Conservation (phyloP, 1,140 invertebrate species). For the Ctenoplectra terminalis region DNA sequence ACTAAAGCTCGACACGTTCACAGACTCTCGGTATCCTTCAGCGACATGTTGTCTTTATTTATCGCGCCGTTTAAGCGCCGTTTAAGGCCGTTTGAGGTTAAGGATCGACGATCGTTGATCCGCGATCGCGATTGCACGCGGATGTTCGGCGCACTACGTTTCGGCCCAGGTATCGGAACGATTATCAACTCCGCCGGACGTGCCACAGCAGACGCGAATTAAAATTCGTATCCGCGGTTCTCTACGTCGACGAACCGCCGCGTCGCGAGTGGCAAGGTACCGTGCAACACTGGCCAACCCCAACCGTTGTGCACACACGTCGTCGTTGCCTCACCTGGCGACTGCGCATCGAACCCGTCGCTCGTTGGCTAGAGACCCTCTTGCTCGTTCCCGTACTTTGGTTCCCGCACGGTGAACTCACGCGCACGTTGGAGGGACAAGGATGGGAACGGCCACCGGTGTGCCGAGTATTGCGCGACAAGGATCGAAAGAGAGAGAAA, state of each 20-base stretch:
- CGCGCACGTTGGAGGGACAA: not conserved
- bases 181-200: not conserved
- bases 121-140: conserved; percentile 1
- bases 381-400: conserved; percentile 6
- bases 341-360: conserved; percentile 74
- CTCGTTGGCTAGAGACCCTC: conserved; percentile 53
- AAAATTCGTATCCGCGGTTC: conserved; percentile 34
- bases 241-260: conserved; percentile 41
- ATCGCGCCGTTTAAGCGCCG: too few species aligned
- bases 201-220: not conserved
- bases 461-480: not conserved
- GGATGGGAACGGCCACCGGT: not conserved
- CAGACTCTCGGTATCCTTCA: conserved; percentile 13
- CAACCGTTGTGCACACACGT: conserved; percentile 62
- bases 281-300: conserved; percentile 59
- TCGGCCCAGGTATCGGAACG: not conserved
- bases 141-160: conserved; percentile 13
- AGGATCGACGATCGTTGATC: conserved; percentile 21
- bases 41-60: conserved; percentile 36
- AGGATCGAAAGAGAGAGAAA: too few species aligned
- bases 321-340: conserved; percentile 81
- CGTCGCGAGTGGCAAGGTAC: conserved; percentile 53
- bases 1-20: conserved; percentile 3
- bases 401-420: conserved; percentile 20
- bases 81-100: conserved; percentile 61